These are phyloP conservation scores for Neosalanx taihuensis DNA, from an alignment of 2,797 vertebrate genomes.

Conservation along the genomic window DNA sequence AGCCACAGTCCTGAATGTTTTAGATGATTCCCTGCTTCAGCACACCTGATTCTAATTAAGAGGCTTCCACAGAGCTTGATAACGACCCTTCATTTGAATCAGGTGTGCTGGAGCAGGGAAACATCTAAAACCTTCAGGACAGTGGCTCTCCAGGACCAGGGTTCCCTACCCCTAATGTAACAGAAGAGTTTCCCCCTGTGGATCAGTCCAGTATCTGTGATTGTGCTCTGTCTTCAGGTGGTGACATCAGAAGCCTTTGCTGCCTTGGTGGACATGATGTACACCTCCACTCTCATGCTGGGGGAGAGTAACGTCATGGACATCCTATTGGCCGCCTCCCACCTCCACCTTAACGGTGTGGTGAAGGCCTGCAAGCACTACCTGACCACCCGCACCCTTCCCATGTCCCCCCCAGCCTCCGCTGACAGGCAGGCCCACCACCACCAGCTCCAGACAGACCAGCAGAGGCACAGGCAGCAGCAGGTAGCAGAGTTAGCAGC, in stretches of 20 bases:
- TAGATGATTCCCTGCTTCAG: no score
- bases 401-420: slow-evolving; percentile 82
- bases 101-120: no score
- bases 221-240: slow-evolving; percentile 65
- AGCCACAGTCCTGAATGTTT: no score
- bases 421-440: slow-evolving; percentile 71
- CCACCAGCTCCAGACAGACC: slow-evolving; percentile 51
- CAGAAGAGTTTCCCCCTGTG: no score
- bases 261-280: slow-evolving; percentile 98
- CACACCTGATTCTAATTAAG: no score
- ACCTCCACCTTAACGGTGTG: slow-evolving; percentile 94
- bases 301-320: slow-evolving; percentile 99
- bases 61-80: no score
- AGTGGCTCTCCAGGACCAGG: no score
- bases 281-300: slow-evolving; percentile 96
- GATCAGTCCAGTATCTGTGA: no score
- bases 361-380: slow-evolving; percentile 99
- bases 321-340: slow-evolving; percentile 91
- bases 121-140: no score
- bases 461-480: slow-evolving; percentile 76
- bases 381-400: slow-evolving; percentile 90
- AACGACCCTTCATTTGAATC: no score
- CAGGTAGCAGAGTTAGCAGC: slow-evolving; percentile 59
- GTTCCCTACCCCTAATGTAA: no score
- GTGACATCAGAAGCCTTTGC: slow-evolving; percentile 97